These are phyloP conservation scores for Graphium colonna DNA, from an alignment of 2,888 invertebrate genomes.

Conservation along the genomic window DNA sequence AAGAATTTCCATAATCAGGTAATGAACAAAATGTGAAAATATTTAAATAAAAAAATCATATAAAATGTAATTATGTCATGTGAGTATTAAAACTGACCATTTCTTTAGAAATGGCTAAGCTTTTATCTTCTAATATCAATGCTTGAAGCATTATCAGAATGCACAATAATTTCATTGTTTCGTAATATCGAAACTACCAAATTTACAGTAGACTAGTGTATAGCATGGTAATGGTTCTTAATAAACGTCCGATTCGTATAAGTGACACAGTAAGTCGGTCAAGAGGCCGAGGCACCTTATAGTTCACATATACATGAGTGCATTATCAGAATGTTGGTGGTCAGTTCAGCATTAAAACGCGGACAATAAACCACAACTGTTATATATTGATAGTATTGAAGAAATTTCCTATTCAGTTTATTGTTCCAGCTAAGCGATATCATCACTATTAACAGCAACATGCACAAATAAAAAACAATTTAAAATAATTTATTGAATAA, in stretches of 20 bases:
- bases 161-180: slow-evolving; percentile 4
- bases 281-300: slow-evolving; percentile 50
- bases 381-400: too few relatives aligned
- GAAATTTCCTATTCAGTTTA: too few relatives aligned
- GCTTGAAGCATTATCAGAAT: neutral
- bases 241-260: slow-evolving; percentile 48
- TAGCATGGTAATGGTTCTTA: slow-evolving; percentile 64
- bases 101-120: neutral
- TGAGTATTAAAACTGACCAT: neutral
- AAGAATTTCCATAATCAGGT: too few relatives aligned
- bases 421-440: too few relatives aligned
- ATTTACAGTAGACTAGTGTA: slow-evolving; percentile 30
- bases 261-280: slow-evolving; percentile 63
- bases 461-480: too few relatives aligned
- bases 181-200: slow-evolving; percentile 5
- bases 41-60: too few relatives aligned
- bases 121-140: neutral
- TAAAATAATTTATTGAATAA: too few relatives aligned
- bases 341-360: slow-evolving; percentile 8
- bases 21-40: too few relatives aligned
- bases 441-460: too few relatives aligned
- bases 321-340: slow-evolving; percentile 44
- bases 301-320: slow-evolving; percentile 39
- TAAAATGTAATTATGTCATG: too few relatives aligned
- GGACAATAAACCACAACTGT: too few relatives aligned